Conservation (phyloP, 2,888 invertebrate species). For the Phyto melanocephala region DNA sequence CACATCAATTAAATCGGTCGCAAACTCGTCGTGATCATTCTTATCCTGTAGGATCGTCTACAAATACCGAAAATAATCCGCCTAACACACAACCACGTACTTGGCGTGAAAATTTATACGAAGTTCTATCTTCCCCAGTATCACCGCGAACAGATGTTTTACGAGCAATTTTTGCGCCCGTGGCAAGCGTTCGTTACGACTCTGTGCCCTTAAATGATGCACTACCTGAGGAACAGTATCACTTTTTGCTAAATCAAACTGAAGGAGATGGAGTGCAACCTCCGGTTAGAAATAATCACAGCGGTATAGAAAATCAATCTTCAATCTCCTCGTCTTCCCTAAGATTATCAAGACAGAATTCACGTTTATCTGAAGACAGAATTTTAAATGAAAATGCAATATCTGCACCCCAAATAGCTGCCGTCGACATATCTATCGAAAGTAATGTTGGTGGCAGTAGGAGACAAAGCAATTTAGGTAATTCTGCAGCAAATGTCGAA, state of each 20-base stretch:
- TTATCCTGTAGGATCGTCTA: background rate
- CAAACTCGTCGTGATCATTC: constrained; percentile 53
- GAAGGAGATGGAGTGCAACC: constrained; percentile 19
- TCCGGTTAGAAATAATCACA: constrained; percentile 17
- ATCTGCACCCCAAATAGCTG: constrained; percentile 9
- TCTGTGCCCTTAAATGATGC: constrained; percentile 62
- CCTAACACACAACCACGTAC: constrained; percentile 66
- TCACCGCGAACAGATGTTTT: constrained; percentile 73
- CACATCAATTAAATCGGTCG: constrained; percentile 65
- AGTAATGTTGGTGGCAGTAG: constrained; percentile 23
- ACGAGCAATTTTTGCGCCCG: constrained; percentile 72
- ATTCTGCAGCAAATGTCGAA: constrained; percentile 6
- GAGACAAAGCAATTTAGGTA: constrained; percentile 29
- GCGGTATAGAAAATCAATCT: constrained; percentile 23
- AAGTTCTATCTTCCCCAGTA: constrained; percentile 73
- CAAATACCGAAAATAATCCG: background rate
- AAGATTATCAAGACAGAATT: constrained; percentile 53
- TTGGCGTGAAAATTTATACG: constrained; percentile 75
- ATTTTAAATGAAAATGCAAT: constrained; percentile 23
- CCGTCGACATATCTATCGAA: background rate
- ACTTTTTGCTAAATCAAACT: constrained; percentile 57
- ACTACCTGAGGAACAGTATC: constrained; percentile 65
- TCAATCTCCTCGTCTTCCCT: constrained; percentile 35
- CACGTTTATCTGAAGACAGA: constrained; percentile 45
- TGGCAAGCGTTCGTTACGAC: constrained; percentile 71